Base-by-base conservation (phyloP, 2,888 invertebrate species). In the Agonopterix heracliana region DNA sequence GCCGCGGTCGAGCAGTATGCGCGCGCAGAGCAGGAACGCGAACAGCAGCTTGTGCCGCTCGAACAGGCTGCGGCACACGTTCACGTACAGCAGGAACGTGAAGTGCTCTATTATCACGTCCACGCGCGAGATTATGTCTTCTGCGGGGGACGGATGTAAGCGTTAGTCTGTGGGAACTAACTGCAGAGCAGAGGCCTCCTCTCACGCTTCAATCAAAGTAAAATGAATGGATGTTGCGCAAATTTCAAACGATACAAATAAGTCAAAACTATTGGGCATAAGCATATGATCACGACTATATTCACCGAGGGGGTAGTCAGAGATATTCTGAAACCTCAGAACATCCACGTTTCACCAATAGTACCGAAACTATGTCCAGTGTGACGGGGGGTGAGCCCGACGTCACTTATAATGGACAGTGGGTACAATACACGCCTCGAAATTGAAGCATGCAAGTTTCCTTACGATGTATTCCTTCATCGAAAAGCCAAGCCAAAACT, bases 41-140 rank as follows among this genome's bases (percentile, higher is more conserved):
- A 96, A 97, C 55, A 96, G 90, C 10, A 97, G 83, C 81, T 97
- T 97, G 81, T 98, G 95, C 53, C 92, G 93, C 71, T 97, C 97
- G 68, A 98, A 97, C 48, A 98, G 90, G 57, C 96, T 96, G 45
- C 97, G 91, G 66, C 97, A 96, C 8, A 97, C 95, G 72, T 96
- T 97, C 60, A 91, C 90, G 75, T 95, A 97, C 1, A 98, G 89
- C 54, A 93, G 92, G 70, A 93, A 94, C 4, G 96, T 96, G 75
- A 97, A 94, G 64, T 94, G 92, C 14, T 94, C 92, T 46, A 94
- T 95, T 50, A 98, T 91, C 49, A 91, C 93, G n/a, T 90, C 86
- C 3, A 96, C 92, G n/a, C 97, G 91, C 47, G 92, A 90, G 2
- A 91, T 85, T 53, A 96, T 90, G 59, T 95, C 93, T 59, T 91